Evolutionary conservation across 2,888 invertebrate species (phyloP).

Genomic region (Gastracanthus pulcherrimus): DNA sequence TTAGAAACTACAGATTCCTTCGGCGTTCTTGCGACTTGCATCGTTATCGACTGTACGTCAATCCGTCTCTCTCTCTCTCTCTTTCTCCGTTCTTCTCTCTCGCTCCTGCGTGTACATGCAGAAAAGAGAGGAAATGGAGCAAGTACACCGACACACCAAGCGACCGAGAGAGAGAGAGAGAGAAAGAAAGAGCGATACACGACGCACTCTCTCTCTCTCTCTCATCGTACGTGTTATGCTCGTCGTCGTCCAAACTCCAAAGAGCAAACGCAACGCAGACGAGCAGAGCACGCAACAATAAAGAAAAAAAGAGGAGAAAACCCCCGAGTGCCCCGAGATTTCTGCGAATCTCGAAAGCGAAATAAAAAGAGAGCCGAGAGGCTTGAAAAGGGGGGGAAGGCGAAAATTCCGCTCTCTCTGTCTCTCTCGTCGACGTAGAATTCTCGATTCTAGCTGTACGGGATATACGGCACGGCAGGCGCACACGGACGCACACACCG

Average conservation of each 20-base stretch:
- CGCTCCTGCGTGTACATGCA: background rate
- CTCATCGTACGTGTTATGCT: too few relatives aligned
- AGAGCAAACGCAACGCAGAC: background rate
- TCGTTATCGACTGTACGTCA: background rate
- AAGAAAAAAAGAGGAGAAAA: slow-evolving; percentile 13
- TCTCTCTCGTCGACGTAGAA: too few relatives aligned
- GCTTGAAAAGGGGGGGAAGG: slow-evolving; percentile 34
- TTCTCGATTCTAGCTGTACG: slow-evolving; percentile 21
- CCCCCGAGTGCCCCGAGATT: too few relatives aligned
- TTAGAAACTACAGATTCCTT: too few relatives aligned
- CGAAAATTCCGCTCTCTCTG: slow-evolving; percentile 48
- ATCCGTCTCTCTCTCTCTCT: background rate
- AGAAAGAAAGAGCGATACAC: background rate
- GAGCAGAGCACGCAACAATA: background rate
- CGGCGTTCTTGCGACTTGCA: too few relatives aligned
- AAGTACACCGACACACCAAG: background rate
- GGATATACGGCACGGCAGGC: background rate
- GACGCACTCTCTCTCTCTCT: background rate
- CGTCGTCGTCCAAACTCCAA: background rate
- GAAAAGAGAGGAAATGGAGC: slow-evolving; percentile 34
- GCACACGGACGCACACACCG: background rate
- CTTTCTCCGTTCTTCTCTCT: background rate
- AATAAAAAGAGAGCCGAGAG: background rate
- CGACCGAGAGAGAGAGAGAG: background rate
- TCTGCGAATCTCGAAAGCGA: slow-evolving; percentile 34